phyloP scores from a whole-genome alignment of 2,797 vertebrate species.

The Coccyzus lansbergi region DNA sequence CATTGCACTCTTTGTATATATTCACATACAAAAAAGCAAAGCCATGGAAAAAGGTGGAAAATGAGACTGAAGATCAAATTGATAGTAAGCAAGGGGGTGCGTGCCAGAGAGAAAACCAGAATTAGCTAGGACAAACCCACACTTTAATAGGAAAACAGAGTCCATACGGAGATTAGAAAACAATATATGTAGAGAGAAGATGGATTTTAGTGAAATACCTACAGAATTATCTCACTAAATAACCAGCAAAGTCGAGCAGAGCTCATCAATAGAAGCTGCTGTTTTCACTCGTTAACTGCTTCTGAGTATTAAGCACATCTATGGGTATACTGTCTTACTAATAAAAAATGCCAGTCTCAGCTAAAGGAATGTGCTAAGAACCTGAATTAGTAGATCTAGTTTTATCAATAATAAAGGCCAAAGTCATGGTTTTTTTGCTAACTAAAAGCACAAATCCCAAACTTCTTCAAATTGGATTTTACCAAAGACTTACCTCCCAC shows the following conservation, averaged over 20 bases:
- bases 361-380: not conserved
- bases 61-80: constrained; percentile 1
- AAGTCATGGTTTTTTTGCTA: not conserved
- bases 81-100: not conserved
- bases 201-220: not conserved
- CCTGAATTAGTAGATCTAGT: not conserved
- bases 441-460: constrained; percentile 27
- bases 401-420: not conserved
- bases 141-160: not conserved
- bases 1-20: not conserved
- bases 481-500: constrained; percentile 91
- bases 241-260: not conserved
- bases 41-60: constrained; percentile 22
- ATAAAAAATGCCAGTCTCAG: not conserved
- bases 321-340: not conserved
- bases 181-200: not conserved
- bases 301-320: not conserved
- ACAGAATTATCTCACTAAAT: not conserved
- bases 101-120: not conserved
- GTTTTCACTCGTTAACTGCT: not conserved
- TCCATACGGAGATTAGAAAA: not conserved
- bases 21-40: not conserved
- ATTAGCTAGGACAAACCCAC: not conserved
- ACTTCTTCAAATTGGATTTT: not conserved
- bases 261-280: not conserved